Percentiles rank a stretch among this genome's conserved stretches.
These are phyloP conservation scores for Psittacula echo DNA, from an alignment of 2,797 vertebrate genomes.

Conservation along the genomic window DNA sequence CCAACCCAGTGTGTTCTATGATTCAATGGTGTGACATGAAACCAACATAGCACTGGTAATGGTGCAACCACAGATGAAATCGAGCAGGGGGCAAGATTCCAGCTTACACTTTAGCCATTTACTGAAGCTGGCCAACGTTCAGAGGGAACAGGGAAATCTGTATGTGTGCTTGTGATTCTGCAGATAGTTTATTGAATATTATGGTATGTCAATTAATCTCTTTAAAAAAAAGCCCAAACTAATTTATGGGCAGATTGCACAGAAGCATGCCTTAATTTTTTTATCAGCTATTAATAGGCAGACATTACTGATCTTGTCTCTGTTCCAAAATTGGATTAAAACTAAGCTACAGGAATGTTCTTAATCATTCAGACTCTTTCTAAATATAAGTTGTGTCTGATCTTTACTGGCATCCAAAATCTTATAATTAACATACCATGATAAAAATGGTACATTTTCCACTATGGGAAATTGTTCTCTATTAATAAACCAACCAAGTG, in stretches of 20 bases:
- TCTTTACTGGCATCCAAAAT: conserved; percentile 20
- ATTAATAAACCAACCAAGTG: conserved; percentile 1
- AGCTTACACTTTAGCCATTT: not conserved
- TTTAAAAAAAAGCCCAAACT: not conserved
- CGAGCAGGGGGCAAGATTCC: not conserved
- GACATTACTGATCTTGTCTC: conserved; percentile 11
- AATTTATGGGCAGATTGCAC: conserved; percentile 36
- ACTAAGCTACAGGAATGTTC: conserved; percentile 20
- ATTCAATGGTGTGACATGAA: not conserved
- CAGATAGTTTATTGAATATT: not conserved
- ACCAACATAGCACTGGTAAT: not conserved
- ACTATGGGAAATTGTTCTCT: not conserved
- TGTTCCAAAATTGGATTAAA: conserved; percentile 23
- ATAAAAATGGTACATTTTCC: conserved; percentile 44
- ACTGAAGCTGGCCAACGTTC: not conserved
- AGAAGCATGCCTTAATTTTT: conserved; percentile 24
- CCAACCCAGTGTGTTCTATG: not conserved
- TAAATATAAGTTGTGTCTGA: conserved; percentile 41
- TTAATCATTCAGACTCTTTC: conserved; percentile 35
- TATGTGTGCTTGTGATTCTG: not conserved
- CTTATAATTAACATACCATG: conserved; percentile 30
- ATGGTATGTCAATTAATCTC: not conserved
- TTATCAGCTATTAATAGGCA: conserved; percentile 47
- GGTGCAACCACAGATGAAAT: not conserved
- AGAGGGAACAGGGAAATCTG: not conserved